Conservation (phyloP, 1,140 invertebrate species). For the Lerema accius region DNA sequence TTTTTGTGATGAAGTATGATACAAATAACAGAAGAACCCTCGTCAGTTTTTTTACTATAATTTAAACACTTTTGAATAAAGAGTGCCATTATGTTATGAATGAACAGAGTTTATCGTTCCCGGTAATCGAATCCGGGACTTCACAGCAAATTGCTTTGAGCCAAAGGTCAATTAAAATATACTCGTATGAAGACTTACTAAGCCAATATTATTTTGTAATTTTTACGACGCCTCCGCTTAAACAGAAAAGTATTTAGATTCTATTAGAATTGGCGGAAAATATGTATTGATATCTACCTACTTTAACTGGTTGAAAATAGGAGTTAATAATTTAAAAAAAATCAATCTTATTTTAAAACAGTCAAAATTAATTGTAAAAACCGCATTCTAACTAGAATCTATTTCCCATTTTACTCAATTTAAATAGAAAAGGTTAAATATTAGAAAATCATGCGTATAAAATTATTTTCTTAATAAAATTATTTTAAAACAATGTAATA, state of each 20-base stretch:
- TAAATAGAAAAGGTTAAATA: too few species aligned
- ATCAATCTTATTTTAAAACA: too few species aligned
- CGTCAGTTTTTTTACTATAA: neutral
- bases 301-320: too few species aligned
- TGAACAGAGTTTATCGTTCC: conserved; percentile 18
- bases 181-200: neutral
- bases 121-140: conserved; percentile 19
- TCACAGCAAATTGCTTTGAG: conserved; percentile 12
- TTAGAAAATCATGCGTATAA: too few species aligned
- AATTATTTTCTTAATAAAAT: too few species aligned
- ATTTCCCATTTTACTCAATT: too few species aligned
- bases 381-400: too few species aligned
- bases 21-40: neutral
- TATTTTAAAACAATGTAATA: too few species aligned
- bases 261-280: neutral
- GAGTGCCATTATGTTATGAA: conserved; percentile 1
- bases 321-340: too few species aligned
- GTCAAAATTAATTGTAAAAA: too few species aligned
- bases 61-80: conserved; percentile 14
- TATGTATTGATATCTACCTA: too few species aligned
- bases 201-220: conserved; percentile 10
- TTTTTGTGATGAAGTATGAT: neutral
- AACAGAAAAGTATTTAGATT: neutral
- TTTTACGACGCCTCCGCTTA: neutral
- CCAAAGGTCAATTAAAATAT: conserved; percentile 11